Evolutionary conservation across 2,797 vertebrate species (phyloP).

Genomic region (Anguilla pacifica): DNA sequence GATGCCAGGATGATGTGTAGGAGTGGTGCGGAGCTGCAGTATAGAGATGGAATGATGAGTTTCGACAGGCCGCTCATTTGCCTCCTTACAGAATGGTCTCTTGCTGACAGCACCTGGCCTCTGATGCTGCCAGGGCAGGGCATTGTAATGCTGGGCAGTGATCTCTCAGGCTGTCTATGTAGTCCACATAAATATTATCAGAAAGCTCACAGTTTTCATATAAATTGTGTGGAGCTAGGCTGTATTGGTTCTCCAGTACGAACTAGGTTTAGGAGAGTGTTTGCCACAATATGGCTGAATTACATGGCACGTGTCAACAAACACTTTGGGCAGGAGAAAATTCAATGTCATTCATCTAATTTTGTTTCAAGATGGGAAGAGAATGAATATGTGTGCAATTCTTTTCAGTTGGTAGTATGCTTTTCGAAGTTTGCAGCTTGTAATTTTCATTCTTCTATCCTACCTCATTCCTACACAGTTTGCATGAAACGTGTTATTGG

Average conservation of each 20-base stretch:
- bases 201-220: background rate
- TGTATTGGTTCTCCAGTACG: background rate
- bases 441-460: background rate
- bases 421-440: background rate
- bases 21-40: background rate
- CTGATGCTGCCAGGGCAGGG: background rate
- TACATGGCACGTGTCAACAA: background rate
- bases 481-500: background rate
- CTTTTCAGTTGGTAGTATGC: no score
- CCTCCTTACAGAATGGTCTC: background rate
- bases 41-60: background rate
- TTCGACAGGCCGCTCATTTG: slow-evolving; percentile 1
- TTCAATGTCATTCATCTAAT: background rate
- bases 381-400: slow-evolving; percentile 6
- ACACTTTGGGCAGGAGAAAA: background rate
- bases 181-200: background rate
- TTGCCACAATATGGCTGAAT: background rate
- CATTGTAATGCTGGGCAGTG: slow-evolving; percentile 9
- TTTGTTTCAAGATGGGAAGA: background rate
- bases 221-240: background rate
- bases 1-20: background rate
- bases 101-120: background rate
- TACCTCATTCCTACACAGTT: background rate
- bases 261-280: background rate
- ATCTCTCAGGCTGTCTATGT: background rate